Evolutionary conservation across 2,113 vertebrate species (phyloP).

Genomic region (Bujurquina vittata): DNA sequence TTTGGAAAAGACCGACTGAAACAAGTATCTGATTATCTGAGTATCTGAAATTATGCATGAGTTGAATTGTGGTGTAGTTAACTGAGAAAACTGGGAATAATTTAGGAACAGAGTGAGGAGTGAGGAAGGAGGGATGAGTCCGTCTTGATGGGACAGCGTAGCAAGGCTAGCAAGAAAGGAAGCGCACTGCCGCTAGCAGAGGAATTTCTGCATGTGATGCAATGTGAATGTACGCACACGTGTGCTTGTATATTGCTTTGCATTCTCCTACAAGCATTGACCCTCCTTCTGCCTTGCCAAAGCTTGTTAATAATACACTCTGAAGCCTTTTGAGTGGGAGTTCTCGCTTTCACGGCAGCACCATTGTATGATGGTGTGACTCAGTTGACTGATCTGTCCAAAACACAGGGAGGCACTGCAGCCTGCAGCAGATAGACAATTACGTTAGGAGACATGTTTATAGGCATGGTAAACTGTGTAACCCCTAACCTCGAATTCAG

Average conservation of each 20-base stretch:
- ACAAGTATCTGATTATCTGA: not conserved
- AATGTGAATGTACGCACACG: conserved; percentile 25
- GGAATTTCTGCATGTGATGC: conserved; percentile 53
- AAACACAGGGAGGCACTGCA: conserved; percentile 36
- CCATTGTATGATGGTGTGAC: conserved; percentile 60
- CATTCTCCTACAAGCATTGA: conserved; percentile 49
- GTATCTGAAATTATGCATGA: no score
- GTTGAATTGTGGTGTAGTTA: conserved; percentile 12
- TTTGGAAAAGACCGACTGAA: conserved; percentile 1
- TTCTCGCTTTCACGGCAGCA: conserved; percentile 59
- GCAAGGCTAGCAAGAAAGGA: conserved; percentile 35
- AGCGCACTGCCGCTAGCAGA: conserved; percentile 1
- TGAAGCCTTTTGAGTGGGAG: conserved; percentile 62
- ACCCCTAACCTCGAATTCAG: conserved; percentile 10
- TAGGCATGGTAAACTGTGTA: conserved; percentile 1
- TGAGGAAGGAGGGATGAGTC: conserved; percentile 57
- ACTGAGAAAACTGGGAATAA: conserved; percentile 26
- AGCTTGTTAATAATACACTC: conserved; percentile 74
- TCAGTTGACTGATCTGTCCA: conserved; percentile 54
- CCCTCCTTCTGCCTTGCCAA: conserved; percentile 58
- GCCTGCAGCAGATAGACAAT: conserved; percentile 37
- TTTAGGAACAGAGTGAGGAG: conserved; percentile 52
- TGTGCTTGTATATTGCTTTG: conserved; percentile 16
- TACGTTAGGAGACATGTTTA: conserved; percentile 29
- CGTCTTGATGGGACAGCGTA: conserved; percentile 53